Evolutionary conservation across 2,113 vertebrate genomes (phyloP), one percentile per base, ranked within the genome.

Genomic region (Bujurquina vittata): DNA sequence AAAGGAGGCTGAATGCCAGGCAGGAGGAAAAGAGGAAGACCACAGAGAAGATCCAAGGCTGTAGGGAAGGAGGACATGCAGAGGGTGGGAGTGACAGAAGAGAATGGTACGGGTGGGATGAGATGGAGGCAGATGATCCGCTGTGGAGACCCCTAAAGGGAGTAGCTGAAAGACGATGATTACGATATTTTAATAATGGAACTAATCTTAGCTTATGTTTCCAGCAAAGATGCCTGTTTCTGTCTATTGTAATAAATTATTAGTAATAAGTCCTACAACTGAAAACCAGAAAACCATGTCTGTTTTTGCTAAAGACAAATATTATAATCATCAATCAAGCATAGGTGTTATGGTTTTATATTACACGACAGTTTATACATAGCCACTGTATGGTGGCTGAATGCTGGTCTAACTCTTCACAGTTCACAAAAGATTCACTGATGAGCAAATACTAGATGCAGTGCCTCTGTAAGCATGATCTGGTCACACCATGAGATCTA

Each of bases 351-450:
- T 67, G 8, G 40, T 49, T 69, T 49, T 49, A 20, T 20, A 69
- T 69, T 29, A 7, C 63, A 69, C 22, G 9, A 31, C 40, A 11
- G 40, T 69, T 49, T 69, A 69, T 49, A 69, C 1, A 1, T 29
- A 43, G 17, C 22, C 29, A 29, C 31, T 31, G 31, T 1, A 67
- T 49, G 46, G 9, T 49, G 22, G 23, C 40, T 49, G 15, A 67
- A 67, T 46, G 40, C 10, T 67, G 22, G 26, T 40, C 63, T 40
- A 46, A 49, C 4, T 49, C 40, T 67, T 67, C 15, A 18, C 26
- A 67, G 23, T 67, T 67, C 63, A 46, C 63, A 29, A 49, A 69
- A 69, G 63, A 69, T 69, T 69, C 49, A 37, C 26, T 69, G 40
- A 69, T 69, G 40, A 69, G 40, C 15, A 69, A 69, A 69, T 69